phyloP scores from a whole-genome alignment of 2,797 vertebrate species.

The Epinephelus malabaricus region DNA sequence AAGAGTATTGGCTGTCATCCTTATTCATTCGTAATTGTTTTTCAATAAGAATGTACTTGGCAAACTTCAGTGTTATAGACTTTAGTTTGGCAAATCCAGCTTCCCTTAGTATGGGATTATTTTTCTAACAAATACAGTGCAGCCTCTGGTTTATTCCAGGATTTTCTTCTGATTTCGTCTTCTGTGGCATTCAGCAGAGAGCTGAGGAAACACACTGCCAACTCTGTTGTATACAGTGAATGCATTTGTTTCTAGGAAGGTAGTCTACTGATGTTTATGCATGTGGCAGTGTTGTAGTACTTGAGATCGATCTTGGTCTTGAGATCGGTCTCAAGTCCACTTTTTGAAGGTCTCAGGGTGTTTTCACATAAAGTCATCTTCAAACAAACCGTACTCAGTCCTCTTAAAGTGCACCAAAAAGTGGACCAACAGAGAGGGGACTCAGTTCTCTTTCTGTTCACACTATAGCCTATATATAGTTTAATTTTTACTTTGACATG shows the following conservation, averaged over 20 bases:
- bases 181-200: slow-evolving; percentile 13
- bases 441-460: no score
- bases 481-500: no score
- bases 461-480: no score
- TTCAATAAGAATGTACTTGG: slow-evolving; percentile 31
- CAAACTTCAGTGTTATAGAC: slow-evolving; percentile 20
- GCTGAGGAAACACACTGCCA: background rate
- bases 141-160: slow-evolving; percentile 15
- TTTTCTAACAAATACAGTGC: slow-evolving; percentile 15
- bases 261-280: background rate
- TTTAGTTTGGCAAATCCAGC: slow-evolving; percentile 28
- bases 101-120: slow-evolving; percentile 19
- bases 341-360: no score
- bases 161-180: slow-evolving; percentile 38
- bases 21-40: slow-evolving; percentile 25
- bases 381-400: no score
- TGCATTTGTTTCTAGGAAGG: background rate
- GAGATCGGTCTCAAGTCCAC: no score
- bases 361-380: no score
- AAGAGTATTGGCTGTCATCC: slow-evolving; percentile 15
- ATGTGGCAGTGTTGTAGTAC: no score
- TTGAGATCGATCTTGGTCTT: no score
- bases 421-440: no score
- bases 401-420: no score
- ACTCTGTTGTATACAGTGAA: background rate